phyloP scores from a whole-genome alignment of 2,888 invertebrate species.

The Caradrina kadenii region DNA sequence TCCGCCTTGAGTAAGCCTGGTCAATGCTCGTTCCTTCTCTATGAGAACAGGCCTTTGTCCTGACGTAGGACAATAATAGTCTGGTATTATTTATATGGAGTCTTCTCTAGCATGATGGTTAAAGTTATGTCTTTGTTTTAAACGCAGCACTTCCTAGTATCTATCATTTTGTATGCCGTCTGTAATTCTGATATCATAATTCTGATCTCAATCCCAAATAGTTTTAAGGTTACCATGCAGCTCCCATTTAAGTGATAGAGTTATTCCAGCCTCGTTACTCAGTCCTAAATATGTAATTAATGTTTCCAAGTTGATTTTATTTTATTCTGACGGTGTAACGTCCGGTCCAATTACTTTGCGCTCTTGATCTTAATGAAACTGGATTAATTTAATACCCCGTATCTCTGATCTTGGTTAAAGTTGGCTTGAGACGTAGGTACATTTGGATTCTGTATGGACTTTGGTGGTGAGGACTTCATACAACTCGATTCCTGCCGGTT shows the following conservation, averaged over 20 bases:
- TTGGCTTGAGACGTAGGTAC: neutral
- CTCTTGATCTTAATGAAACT: slow-evolving; percentile 42
- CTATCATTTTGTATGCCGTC: slow-evolving; percentile 10
- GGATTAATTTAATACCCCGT: slow-evolving; percentile 29
- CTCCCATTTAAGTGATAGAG: slow-evolving; percentile 16
- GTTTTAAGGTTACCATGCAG: slow-evolving; percentile 25
- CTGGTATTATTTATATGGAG: too few species aligned
- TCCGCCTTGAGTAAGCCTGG: too few species aligned
- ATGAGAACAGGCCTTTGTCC: too few species aligned
- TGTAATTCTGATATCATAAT: slow-evolving; percentile 34
- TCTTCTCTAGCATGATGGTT: too few species aligned
- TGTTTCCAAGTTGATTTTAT: slow-evolving; percentile 47
- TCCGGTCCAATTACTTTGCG: slow-evolving; percentile 35
- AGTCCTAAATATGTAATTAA: slow-evolving; percentile 51
- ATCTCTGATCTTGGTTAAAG: neutral
- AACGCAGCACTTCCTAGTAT: neutral
- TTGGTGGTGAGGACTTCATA: too few species aligned
- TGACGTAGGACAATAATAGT: too few species aligned
- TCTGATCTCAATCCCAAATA: slow-evolving; percentile 37
- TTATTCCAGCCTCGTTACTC: slow-evolving; percentile 28
- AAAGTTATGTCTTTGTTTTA: too few species aligned
- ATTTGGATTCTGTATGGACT: neutral
- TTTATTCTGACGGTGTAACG: slow-evolving; percentile 49
- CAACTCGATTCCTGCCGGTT: too few species aligned
- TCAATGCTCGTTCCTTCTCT: too few species aligned